Percentiles rank a stretch among this genome's conserved stretches.
Conservation (phyloP, 2,888 invertebrate genomes). For the Lacanobia wlatinum region DNA sequence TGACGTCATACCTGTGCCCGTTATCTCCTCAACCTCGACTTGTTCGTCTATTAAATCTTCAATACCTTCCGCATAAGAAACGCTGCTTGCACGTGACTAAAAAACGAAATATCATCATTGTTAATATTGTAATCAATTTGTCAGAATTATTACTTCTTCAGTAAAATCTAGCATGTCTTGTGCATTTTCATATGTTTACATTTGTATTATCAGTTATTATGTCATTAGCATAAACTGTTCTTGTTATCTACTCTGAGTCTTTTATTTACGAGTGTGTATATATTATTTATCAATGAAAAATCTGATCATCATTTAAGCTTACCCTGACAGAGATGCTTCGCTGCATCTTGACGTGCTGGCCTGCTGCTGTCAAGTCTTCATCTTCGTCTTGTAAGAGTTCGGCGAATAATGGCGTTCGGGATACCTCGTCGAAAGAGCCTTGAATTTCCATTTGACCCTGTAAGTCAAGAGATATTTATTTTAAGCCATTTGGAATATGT, state of each 20-base stretch:
- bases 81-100: conserved; percentile 78
- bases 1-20: conserved; percentile 89
- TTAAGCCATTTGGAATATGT: no score
- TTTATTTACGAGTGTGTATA: background rate
- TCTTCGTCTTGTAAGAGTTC: conserved; percentile 86
- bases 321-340: conserved; percentile 75
- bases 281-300: background rate
- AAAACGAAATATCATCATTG: conserved; percentile 46
- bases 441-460: conserved; percentile 92
- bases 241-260: background rate
- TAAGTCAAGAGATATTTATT: background rate
- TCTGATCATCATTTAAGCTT: background rate
- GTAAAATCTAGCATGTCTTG: background rate
- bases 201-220: conserved; percentile 5
- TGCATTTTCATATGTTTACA: background rate
- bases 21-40: conserved; percentile 92
- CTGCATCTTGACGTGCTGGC: conserved; percentile 64
- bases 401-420: conserved; percentile 86
- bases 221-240: conserved; percentile 1
- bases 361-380: conserved; percentile 63
- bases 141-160: background rate
- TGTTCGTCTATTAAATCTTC: conserved; percentile 77
- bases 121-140: background rate
- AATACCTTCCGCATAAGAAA: conserved; percentile 69
- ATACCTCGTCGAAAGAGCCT: conserved; percentile 90